phyloP scores from a whole-genome alignment of 2,888 invertebrate genomes.

The Calliphora vomitoria region DNA sequence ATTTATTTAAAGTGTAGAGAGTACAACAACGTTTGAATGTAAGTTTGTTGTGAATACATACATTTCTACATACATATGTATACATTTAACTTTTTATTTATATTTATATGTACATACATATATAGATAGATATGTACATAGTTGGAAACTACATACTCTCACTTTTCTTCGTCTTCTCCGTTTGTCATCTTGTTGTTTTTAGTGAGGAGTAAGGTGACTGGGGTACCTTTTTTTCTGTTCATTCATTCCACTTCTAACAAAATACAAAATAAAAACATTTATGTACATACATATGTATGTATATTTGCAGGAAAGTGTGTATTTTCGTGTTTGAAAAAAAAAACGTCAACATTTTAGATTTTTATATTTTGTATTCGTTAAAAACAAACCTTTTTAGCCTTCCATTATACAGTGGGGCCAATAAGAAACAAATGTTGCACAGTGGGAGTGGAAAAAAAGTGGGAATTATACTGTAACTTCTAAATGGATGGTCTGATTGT shows the following conservation, averaged over 20 bases:
- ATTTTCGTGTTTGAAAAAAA: constrained; percentile 39
- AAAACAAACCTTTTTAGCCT: constrained; percentile 43
- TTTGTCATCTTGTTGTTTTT: constrained; percentile 29
- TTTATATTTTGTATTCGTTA: constrained; percentile 14
- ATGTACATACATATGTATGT: neutral
- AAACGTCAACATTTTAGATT: constrained; percentile 20
- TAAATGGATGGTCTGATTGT: too few relatives aligned
- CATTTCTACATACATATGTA: neutral
- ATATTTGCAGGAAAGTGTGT: neutral
- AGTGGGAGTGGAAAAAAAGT: too few relatives aligned
- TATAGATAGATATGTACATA: neutral
- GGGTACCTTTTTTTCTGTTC: constrained; percentile 34
- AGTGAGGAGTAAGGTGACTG: constrained; percentile 17
- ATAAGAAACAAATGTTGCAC: neutral
- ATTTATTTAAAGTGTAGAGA: constrained; percentile 32
- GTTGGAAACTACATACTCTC: constrained; percentile 59
- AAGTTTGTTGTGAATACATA: neutral
- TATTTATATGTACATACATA: neutral
- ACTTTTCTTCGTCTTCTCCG: constrained; percentile 51
- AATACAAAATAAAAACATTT: constrained; percentile 50
- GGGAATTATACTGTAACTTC: too few relatives aligned
- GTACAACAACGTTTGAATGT: constrained; percentile 14
- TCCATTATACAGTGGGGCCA: constrained; percentile 39
- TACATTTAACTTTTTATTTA: neutral
- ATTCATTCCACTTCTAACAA: neutral